A percentile compares a stretch with the other conserved stretches of the same genome.
These are phyloP conservation scores for Drosophila nigricruria DNA, from an alignment of 2,888 invertebrate genomes.

Conservation along the genomic window DNA sequence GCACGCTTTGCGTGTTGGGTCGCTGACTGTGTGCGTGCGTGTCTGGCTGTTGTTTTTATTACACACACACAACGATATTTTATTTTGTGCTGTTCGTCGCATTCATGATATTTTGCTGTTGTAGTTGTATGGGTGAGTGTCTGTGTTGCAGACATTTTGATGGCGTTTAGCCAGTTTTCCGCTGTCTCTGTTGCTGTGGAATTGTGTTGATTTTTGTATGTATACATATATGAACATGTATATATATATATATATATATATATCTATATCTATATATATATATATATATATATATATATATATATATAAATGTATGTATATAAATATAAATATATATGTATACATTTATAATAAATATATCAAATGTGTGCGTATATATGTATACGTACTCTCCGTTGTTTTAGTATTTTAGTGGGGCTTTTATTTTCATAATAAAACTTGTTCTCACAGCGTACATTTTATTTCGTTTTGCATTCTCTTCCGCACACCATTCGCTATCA, in stretches of 20 bases:
- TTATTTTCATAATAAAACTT: slow-evolving; percentile 41
- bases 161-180: slow-evolving; percentile 81
- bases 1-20: slow-evolving; percentile 54
- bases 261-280: not conserved
- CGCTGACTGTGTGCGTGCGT: slow-evolving; percentile 59
- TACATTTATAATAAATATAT: not conserved
- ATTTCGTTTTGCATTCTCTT: slow-evolving; percentile 42
- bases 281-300: slow-evolving; percentile 5
- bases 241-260: not conserved
- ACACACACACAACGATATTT: slow-evolving; percentile 42
- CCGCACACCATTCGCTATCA: slow-evolving; percentile 37
- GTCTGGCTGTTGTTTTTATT: slow-evolving; percentile 66
- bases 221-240: not conserved
- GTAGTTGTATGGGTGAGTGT: slow-evolving; percentile 49
- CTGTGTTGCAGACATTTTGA: slow-evolving; percentile 65
- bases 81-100: slow-evolving; percentile 52
- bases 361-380: slow-evolving; percentile 5
- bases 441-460: slow-evolving; percentile 34
- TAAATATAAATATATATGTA: not conserved
- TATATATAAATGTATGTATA: slow-evolving; percentile 1
- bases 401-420: slow-evolving; percentile 35
- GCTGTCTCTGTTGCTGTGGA: slow-evolving; percentile 38
- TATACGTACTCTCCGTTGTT: slow-evolving; percentile 12
- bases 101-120: slow-evolving; percentile 42
- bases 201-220: slow-evolving; percentile 13